Evolutionary conservation across 2,888 invertebrate species (phyloP).

Genomic region (Drosophila subquinaria): DNA sequence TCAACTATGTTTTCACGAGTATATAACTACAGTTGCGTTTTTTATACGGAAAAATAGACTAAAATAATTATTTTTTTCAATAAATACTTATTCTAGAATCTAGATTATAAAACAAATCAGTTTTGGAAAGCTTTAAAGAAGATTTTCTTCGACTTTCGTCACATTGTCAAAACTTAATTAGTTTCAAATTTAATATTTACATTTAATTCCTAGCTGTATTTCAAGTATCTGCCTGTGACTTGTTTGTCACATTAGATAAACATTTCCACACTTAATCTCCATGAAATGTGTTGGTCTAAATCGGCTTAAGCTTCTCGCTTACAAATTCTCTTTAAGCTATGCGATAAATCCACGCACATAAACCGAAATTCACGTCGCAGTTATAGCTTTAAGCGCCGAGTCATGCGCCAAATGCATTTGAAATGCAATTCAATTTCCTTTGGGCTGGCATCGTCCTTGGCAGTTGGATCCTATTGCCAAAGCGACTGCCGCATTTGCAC

Average conservation of each 20-base stretch:
- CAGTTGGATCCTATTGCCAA: conserved; percentile 12
- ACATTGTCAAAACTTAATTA: neutral
- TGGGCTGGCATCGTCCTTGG: conserved; percentile 34
- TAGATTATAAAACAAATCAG: no score
- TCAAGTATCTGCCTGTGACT: neutral
- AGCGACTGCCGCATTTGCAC: conserved; percentile 18
- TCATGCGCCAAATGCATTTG: conserved; percentile 61
- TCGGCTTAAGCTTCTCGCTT: conserved; percentile 6
- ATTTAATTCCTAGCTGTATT: neutral
- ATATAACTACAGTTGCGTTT: no score
- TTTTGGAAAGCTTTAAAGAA: no score
- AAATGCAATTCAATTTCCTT: conserved; percentile 75
- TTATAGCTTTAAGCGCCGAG: conserved; percentile 31
- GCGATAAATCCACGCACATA: conserved; percentile 40
- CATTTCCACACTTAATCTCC: neutral
- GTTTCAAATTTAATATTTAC: neutral
- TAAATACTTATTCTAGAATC: no score
- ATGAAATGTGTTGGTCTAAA: neutral
- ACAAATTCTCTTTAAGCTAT: conserved; percentile 42
- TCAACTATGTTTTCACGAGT: no score
- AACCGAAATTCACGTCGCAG: conserved; percentile 29
- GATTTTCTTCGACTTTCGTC: neutral
- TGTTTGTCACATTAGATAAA: neutral
- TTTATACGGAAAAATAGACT: no score
- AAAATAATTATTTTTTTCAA: no score